Base-by-base conservation (phyloP, 2,888 invertebrate species). In the Thecophora atra region DNA sequence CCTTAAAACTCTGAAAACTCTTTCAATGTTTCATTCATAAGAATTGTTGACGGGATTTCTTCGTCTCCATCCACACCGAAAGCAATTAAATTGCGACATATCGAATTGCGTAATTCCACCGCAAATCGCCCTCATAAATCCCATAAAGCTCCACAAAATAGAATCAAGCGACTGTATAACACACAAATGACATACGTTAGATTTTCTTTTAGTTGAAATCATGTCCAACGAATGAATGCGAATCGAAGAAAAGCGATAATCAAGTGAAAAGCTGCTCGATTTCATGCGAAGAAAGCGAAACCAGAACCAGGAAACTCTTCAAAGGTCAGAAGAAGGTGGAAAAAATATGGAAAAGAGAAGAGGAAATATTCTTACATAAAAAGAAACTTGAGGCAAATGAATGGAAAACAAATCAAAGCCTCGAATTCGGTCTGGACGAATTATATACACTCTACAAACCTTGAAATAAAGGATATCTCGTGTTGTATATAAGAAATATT, bases 181-280 rank as follows among this genome's bases (percentile, higher is more conserved):
- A 44, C 7, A 13, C 8, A 47, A n/a, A 47, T 1, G 47, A 47
- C 47, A 47, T n/a, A 47, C 47, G 47, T 4, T 47, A 47, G 47
- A 47, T n/a, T 47, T 47, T 47, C 47, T n/a, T 15, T n/a, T n/a
- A 47, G n/a, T 17, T 47, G 47, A 15, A 47, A 47, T 47, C 47
- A n/a, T 26, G 58, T 17, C n/a, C 17, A 21, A 21, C n/a, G 21
- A 58, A 7, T 24, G 64, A 47, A 64, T 19, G 64, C 64, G 47
- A 69, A 51, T 69, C 26, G 8, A 69, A 69, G 60, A 30, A 44
- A 42, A 42, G n/a, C n/a, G 69, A 69, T 28, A 69, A 15, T 69
- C 60, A 60, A 44, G 60, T 51, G 60, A 60, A 69, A 69, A 69
- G 60, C 37, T 13, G 26, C 30, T n/a, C n/a, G 51, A 60, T 60